Evolutionary conservation across 2,113 vertebrate genomes (phyloP).

Genomic region (Pan paniscus): DNA sequence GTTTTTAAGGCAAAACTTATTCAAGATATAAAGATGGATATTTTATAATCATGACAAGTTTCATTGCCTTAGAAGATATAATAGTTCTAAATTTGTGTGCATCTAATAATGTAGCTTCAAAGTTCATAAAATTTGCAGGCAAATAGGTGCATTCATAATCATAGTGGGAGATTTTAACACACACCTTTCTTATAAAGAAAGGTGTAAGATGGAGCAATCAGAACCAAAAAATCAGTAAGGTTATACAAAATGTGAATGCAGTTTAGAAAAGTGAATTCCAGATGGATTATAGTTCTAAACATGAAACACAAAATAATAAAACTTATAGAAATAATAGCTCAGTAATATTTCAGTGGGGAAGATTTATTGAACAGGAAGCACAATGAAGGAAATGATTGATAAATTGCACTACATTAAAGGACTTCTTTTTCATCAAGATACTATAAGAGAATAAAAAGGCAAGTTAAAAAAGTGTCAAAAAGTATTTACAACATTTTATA

Average conservation of each 20-base stretch:
- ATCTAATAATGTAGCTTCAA: neutral
- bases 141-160: neutral
- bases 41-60: neutral
- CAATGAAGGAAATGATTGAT: neutral
- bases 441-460: neutral
- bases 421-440: neutral
- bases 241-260: neutral
- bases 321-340: neutral
- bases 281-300: neutral
- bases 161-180: neutral
- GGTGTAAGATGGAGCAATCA: neutral
- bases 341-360: neutral
- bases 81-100: neutral
- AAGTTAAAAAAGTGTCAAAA: neutral
- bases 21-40: neutral
- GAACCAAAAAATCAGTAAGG: neutral
- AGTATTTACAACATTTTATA: neutral
- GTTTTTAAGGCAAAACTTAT: neutral
- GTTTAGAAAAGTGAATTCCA: neutral
- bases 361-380: neutral
- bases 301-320: neutral
- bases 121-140: neutral
- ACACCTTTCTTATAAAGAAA: neutral
- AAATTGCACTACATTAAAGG: neutral
- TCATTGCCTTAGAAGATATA: neutral